Base-by-base conservation (phyloP, 2,113 vertebrate species). In the Dolichotis patagonum region DNA sequence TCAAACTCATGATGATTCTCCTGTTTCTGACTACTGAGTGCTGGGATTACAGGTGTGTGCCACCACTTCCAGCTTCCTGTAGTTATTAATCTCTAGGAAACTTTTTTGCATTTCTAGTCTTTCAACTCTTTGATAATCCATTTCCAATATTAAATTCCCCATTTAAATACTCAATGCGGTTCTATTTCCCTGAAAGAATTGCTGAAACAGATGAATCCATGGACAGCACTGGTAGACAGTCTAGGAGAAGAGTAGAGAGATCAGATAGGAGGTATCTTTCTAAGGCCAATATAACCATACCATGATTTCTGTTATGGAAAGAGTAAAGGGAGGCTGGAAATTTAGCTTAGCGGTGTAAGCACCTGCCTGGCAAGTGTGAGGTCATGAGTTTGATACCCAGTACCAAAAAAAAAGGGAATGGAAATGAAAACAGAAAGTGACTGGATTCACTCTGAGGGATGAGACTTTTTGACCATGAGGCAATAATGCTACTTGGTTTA, bases 131-230 rank as follows among this genome's bases (percentile, higher is more conserved):
- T 83, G 41, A 43, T 65, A 46, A 38, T 30, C 71, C 80, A 20
- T 88, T 94, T 5, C 62, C 73, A 88, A 32, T 65, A 73, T 46
- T 92, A 88, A 82, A 82, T 81, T 94, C 75, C 56, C 8, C 82
- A 32, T 63, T 71, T 60, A 58, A 91, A 77, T 38, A 58, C 32
- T 19, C 35, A 22, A 11, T 28, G 60, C 52, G 10, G 14, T 85
- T 88, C 91, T 86, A 3, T 41, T 83, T 83, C 35, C 71, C 80
- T 73, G 4, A 43, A 43, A 75, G 35, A 86, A 54, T 26, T 16
- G 77, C 56, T 58, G 20, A 85, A 81, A 84, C 26, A 80, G 49
- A 52, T 7, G 30, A 91, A 93, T 13, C 38, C 65, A 80, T 56
- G 38, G 60, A 91, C 30, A 7, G 78, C 14, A 65, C 10, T 46